Base-by-base conservation (phyloP, 2,888 invertebrate species). In the Callyntrura guangdongensis region DNA sequence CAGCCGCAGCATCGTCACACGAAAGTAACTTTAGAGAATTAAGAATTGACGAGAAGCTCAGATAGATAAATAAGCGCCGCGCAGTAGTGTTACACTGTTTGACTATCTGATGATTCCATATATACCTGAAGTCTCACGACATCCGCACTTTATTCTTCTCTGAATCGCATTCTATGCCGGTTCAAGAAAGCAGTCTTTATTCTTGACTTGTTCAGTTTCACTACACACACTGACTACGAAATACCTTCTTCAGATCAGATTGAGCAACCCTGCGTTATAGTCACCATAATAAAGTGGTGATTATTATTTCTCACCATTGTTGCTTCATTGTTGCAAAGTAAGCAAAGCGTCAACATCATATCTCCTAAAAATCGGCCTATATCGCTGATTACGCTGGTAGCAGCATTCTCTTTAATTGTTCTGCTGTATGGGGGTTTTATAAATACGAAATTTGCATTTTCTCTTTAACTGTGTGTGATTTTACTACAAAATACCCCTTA, bases 71-170 rank as follows among this genome's bases (percentile, higher is more conserved):
- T 59, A 79, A 53, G 87, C 47, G 87, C 12, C 47, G 53, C 22
- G 61, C 6, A 72, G 61, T 45, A 74, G 47, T 77, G 77, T 89
- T 89, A 85, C 89, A 84, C 69, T 45, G 59, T 86, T 84, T 90
- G 56, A 79, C 85, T 81, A 86, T 82, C 82, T 86, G 79, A 88
- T 88, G 79, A 91, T 87, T 91, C 91, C 87, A 91, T 91, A 91
- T 91, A 91, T 91, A 91, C 84, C 91, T 91, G 84, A 84, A 84
- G 79, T 84, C 83, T 86, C 83, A 84, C 87, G 87, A 91, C 91
- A 91, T 91, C 91, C 91, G 91, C 88, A 91, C 88, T 91, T 36
- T 91, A 91, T 91, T 91, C 91, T 59, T 91, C 88, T 87, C 87
- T 91, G 91, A 91, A 88, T 88, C 91, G 84, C 61, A 88, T 91